These are phyloP conservation scores for Acanthis flammea DNA, from an alignment of 2,797 vertebrate species.

Conservation along the genomic window DNA sequence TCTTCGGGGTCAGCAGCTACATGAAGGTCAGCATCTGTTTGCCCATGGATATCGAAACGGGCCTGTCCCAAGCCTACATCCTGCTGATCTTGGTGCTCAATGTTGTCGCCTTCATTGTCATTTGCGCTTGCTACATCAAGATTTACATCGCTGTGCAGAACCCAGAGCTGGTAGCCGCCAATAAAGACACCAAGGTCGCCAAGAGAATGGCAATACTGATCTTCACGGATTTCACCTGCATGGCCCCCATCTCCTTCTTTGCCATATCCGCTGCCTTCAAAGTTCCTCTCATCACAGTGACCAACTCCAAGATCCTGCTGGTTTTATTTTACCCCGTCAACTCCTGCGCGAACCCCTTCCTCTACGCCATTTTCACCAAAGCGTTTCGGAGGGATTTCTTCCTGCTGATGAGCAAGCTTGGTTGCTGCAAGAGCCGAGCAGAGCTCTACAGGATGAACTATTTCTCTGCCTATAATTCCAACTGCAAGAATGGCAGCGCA, in stretches of 20 bases:
- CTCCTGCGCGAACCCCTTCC: constrained; percentile 92
- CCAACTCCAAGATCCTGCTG: constrained; percentile 91
- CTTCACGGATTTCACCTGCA: constrained; percentile 93
- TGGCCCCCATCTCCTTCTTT: constrained; percentile 94
- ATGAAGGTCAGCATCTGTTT: constrained; percentile 92
- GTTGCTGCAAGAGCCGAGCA: constrained; percentile 76
- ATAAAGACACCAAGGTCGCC: constrained; percentile 87
- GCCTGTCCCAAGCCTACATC: constrained; percentile 85
- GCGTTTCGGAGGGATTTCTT: constrained; percentile 87
- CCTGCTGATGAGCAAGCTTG: constrained; percentile 81
- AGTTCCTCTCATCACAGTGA: constrained; percentile 91
- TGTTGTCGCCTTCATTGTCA: constrained; percentile 82
- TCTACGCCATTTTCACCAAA: constrained; percentile 92
- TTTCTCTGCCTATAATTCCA: constrained; percentile 73
- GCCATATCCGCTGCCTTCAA: constrained; percentile 91
- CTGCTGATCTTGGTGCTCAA: constrained; percentile 84
- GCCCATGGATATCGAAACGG: constrained; percentile 89
- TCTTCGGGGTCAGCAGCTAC: constrained; percentile 90
- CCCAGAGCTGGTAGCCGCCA: constrained; percentile 80
- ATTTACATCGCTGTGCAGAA: constrained; percentile 89
- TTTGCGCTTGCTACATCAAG: constrained; percentile 88
- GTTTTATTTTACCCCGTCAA: constrained; percentile 93
- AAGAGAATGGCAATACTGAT: constrained; percentile 94
- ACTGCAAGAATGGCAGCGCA: constrained; percentile 64
- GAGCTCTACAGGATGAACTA: constrained; percentile 81